A percentile compares a stretch with the other conserved stretches of the same genome.
Conservation (phyloP, 2,888 invertebrate genomes). For the Morinoia aosen region DNA sequence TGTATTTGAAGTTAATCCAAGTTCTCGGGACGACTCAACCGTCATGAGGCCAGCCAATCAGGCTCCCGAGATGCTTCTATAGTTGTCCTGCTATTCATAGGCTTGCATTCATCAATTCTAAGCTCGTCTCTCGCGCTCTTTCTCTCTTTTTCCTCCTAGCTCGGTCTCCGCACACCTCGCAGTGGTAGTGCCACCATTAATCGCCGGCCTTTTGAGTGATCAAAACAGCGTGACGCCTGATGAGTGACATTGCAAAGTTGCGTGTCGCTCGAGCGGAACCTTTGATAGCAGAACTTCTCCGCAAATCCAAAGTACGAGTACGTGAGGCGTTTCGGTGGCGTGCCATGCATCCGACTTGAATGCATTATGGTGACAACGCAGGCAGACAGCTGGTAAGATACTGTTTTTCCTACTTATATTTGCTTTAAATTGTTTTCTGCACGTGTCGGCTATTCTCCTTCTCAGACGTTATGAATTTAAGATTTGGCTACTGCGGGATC, state of each 20-base stretch:
- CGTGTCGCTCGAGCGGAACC: slow-evolving; percentile 27
- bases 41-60: slow-evolving; percentile 41
- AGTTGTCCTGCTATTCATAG: slow-evolving; percentile 39
- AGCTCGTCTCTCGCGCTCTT: slow-evolving; percentile 5
- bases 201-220: slow-evolving; percentile 43
- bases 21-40: slow-evolving; percentile 5
- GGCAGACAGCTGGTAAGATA: neutral
- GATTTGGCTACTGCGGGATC: neutral
- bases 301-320: neutral
- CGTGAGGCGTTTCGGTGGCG: neutral
- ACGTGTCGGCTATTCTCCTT: neutral
- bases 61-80: slow-evolving; percentile 39
- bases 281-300: slow-evolving; percentile 25
- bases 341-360: neutral
- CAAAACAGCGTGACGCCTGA: slow-evolving; percentile 53
- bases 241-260: slow-evolving; percentile 46
- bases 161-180: slow-evolving; percentile 6
- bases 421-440: neutral
- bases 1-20: slow-evolving; percentile 45
- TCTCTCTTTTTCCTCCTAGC: neutral
- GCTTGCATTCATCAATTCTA: slow-evolving; percentile 43
- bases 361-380: neutral
- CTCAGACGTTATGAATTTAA: neutral
- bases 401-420: neutral
- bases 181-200: slow-evolving; percentile 49